These are phyloP conservation scores for Clepsis dumicolana DNA, from an alignment of 2,888 invertebrate genomes.

Conservation along the genomic window DNA sequence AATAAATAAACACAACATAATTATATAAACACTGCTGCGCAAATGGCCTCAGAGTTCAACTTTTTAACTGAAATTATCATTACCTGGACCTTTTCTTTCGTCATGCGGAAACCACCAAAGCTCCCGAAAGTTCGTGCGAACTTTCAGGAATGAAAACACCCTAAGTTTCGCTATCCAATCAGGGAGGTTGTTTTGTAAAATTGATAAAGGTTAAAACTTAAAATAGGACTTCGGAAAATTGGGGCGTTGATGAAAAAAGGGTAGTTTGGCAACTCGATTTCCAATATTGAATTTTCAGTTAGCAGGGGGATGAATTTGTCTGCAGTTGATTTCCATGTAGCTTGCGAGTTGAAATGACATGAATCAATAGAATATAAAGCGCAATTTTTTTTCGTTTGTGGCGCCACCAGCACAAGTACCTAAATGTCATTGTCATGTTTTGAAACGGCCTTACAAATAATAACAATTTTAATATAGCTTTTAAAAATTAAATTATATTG, in stretches of 20 bases:
- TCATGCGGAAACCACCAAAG: slow-evolving; percentile 23
- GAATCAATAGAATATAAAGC: no score
- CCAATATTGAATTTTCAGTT: neutral
- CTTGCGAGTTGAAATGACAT: no score
- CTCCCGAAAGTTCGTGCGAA: slow-evolving; percentile 6
- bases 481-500: no score
- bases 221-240: neutral
- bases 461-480: no score
- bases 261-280: neutral
- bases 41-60: neutral
- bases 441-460: no score
- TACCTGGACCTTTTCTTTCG: slow-evolving; percentile 13
- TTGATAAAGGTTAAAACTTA: slow-evolving; percentile 5
- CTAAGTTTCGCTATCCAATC: slow-evolving; percentile 19
- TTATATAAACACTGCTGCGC: neutral
- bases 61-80: slow-evolving; percentile 18
- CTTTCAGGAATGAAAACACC: slow-evolving; percentile 24
- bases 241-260: neutral
- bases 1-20: neutral
- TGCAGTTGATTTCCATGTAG: no score
- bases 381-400: no score
- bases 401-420: no score
- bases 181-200: slow-evolving; percentile 18
- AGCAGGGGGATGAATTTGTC: neutral
- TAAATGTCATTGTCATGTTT: no score